Base-by-base conservation (phyloP, 2,113 vertebrate genomes). In the Trochalopteron elliotii region DNA sequence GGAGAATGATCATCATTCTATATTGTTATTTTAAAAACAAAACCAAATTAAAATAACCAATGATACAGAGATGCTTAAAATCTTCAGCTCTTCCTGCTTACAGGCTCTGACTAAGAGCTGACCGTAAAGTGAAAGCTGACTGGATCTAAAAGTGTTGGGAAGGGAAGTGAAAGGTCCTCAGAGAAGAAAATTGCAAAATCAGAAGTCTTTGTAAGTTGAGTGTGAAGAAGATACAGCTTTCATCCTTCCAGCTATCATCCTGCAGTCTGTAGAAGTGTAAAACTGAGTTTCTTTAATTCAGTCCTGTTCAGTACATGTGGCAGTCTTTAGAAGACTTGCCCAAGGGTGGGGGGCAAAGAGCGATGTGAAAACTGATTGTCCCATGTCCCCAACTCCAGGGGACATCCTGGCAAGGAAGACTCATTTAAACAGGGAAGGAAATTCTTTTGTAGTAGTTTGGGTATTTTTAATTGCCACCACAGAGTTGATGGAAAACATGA, bases 341-440 rank as follows among this genome's bases (percentile, higher is more conserved):
- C 47, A 15, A 55, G 72, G 68, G 13, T 3, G 14, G 30, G 23
- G 28, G 9, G 2, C 17, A 30, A 27, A 52, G 60, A 27, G 7
- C 0, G 8, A 7, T 21, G 14, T 1, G 5, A 25, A 22, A 69
- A 15, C 16, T 1, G 14, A 10, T 30, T n/a, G 56, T 81, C 52
- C 56, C 47, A 3, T 3, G 10, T 67, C 67, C 22, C 31, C 30
- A 39, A 5, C 35, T 74, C 47, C 33, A 27, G 33, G 10, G 21
- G 21, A 13, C 11, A 15, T 75, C 39, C 37, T 57, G 59, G 20
- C 28, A 55, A 50, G 44, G 47, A 74, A 82, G 8, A 11, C 1
- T 49, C 45, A 7, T 85, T 82, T 24, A 30, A 56, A 7, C 14
- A n/a, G 24, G 20, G 42, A 59, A 78, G 56, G 33, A 87, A 84